Percentiles rank a stretch among this genome's conserved stretches.
Evolutionary conservation across 2,113 vertebrate species (phyloP).

Genomic region (Aspidoscelis tigris): DNA sequence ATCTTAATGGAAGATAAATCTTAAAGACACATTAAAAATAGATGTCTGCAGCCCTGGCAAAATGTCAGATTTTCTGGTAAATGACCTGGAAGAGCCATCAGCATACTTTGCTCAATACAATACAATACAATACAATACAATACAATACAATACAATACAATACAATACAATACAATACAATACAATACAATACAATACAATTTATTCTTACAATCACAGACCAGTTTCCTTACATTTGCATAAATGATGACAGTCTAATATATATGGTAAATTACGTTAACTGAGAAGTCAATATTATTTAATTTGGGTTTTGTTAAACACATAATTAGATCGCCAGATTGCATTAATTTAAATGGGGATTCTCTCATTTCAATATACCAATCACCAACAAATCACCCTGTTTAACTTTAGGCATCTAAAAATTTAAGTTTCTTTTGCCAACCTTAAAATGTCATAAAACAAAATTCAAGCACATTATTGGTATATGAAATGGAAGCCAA

Average conservation of each 20-base stretch:
- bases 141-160: neutral
- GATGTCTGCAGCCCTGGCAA: neutral
- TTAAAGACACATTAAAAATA: neutral
- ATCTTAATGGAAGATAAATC: neutral
- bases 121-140: neutral
- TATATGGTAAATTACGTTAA: too few relatives aligned
- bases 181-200: neutral
- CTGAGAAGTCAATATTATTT: neutral
- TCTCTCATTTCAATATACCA: neutral
- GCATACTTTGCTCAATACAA: neutral
- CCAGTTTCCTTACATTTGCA: too few relatives aligned
- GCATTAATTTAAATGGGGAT: neutral
- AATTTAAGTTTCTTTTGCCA: neutral
- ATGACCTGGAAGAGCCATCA: neutral
- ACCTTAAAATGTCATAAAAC: neutral
- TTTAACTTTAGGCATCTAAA: neutral
- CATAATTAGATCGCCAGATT: neutral
- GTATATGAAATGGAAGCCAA: too few relatives aligned
- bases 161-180: neutral
- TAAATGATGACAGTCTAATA: too few relatives aligned
- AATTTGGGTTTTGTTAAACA: neutral
- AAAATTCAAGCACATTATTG: neutral
- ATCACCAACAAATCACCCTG: neutral
- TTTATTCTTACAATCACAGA: too few relatives aligned
- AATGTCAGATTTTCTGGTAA: neutral